Base-by-base conservation (phyloP, 2,113 vertebrate species). In the Progne subis region DNA sequence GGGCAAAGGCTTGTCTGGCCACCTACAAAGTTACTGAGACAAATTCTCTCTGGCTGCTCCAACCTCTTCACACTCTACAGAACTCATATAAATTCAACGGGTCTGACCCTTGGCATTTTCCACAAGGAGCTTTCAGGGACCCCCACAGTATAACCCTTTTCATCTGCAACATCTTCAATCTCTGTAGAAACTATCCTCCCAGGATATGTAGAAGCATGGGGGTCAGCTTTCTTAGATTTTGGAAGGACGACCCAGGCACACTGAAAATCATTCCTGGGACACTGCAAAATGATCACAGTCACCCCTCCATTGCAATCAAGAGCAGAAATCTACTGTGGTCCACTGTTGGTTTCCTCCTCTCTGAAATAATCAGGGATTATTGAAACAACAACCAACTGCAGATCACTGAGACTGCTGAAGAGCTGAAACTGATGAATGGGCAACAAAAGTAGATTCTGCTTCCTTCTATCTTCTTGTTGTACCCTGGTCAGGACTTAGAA, bases 401-500 rank as follows among this genome's bases (percentile, higher is more conserved):
- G 12, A 65, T 28, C 72, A 52, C 28, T 6, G 41, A 32, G 32
- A 25, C 14, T 39, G 11, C 1, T 63, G 56, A 80, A 83, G 43
- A 67, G 39, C 11, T 34, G 59, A 64, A 24, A 60, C 57, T 46
- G 25, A 72, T n/a, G 41, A 74, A 57, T 4, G 43, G 29, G 34
- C 29, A 70, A 32, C 52, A 86, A 4, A 92, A 81, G 24, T 3
- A 59, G 55, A 26, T 49, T 63, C 32, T 70, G 18, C 18, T 65
- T 67, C n/a, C 43, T 75, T 69, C 43, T 49, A 5, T 32, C 47
- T 78, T n/a, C 32, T 52, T 50, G 3, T 41, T 16, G 23, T 25
- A n/a, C 1, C 1, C 60, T 13, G 6, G 19, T 53, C 28, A 52
- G 56, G 41, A 81, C 37, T 28, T 4, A 5, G 0, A n/a, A 89